Evolutionary conservation across 2,113 vertebrate species (phyloP), one percentile per base, ranked within the genome.

Genomic region (Symphodus melops): DNA sequence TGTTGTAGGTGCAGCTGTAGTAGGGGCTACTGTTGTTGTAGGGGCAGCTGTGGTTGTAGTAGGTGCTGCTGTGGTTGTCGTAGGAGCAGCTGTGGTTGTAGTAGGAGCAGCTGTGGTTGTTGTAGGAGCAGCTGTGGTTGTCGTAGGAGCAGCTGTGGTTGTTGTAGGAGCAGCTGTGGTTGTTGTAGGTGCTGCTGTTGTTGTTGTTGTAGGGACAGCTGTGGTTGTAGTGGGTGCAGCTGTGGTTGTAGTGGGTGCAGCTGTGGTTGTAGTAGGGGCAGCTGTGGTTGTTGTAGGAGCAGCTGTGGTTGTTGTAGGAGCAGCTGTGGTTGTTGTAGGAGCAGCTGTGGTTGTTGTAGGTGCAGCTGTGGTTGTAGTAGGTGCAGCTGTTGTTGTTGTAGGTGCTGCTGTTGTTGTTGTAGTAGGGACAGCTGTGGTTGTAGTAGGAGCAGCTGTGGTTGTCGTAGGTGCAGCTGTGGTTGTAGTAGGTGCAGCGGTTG

Each of bases 1-100:
- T n/a, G 37, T 13, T 0, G 39, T 8, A 3, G 23, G 7, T 0
- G 10, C 0, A 6, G 25, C 46, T 0, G 25, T 20, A 2, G 57
- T n/a, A n/a, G n/a, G n/a, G n/a, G n/a, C n/a, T n/a, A n/a, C n/a
- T n/a, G n/a, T 21, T 4, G 48, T 52, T 1, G 11, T 5, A 0
- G 36, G 14, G 1, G 28, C 28, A 33, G 28, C 3, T 33, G 28
- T 33, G 28, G 28, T 33, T 4, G 28, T 33, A 5, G 28, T 33
- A 5, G 28, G 28, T 4, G 28, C 28, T 5, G 28, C 28, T 33
- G 48, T 16, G 16, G 46, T 37, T 2, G 36, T 41, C 25, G 36
- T 44, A 6, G 64, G 12, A 0, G 9, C 9, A 0, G 21, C 1
- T 3, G n/a, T 54, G 6, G 39, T 55, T 9, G 52, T 51, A 1